Conservation (phyloP, 2,797 vertebrate genomes). For the Gadopsis bispinosus region DNA sequence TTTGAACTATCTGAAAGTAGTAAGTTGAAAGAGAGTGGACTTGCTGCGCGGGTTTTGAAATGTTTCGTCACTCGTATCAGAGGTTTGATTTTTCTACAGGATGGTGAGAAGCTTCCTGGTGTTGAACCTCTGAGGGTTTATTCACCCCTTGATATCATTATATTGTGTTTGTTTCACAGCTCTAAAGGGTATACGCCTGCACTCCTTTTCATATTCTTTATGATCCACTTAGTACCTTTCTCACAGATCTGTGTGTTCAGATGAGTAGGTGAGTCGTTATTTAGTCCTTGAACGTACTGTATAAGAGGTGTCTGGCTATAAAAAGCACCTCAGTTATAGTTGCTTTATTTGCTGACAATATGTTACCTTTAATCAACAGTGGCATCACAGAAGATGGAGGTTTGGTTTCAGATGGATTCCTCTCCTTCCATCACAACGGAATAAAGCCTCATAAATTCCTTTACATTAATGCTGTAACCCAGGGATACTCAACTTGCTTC, state of each 20-base stretch:
- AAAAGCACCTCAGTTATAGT: too few relatives aligned
- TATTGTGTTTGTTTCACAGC: not conserved
- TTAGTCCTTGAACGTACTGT: too few relatives aligned
- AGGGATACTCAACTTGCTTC: too few relatives aligned
- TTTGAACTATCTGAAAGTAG: slow-evolving; percentile 17
- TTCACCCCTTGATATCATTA: not conserved
- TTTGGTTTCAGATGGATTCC: too few relatives aligned
- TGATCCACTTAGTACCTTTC: not conserved
- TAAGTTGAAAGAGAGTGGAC: slow-evolving; percentile 18
- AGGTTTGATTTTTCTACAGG: not conserved
- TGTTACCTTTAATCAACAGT: too few relatives aligned
- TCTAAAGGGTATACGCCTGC: not conserved
- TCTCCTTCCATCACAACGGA: too few relatives aligned
- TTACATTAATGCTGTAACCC: not conserved
- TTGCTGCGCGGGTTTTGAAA: slow-evolving; percentile 34
- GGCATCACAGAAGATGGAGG: too few relatives aligned
- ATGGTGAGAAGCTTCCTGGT: not conserved
- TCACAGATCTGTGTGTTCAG: not conserved
- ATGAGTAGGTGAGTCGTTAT: not conserved
- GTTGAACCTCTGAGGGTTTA: not conserved
- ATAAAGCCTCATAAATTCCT: not conserved
- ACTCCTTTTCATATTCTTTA: not conserved
- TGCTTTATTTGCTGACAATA: too few relatives aligned
- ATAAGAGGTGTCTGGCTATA: too few relatives aligned
- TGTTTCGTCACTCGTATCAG: slow-evolving; percentile 30